Evolutionary conservation across 2,888 invertebrate genomes (phyloP).

Genomic region (Drosophila helvetica): DNA sequence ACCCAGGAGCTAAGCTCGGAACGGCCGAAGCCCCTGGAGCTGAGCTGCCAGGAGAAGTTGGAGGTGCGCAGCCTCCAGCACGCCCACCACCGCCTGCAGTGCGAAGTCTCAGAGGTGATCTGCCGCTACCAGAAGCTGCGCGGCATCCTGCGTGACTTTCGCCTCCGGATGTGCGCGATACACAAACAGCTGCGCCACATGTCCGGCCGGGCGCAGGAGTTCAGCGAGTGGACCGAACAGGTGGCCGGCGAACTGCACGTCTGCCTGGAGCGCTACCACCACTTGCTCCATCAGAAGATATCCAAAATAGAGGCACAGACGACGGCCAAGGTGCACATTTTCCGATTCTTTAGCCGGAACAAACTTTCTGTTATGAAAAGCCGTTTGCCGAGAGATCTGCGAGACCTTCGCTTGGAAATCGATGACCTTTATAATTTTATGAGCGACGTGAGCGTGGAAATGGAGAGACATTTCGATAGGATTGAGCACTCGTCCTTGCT

Average conservation of each 20-base stretch:
- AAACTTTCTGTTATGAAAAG: conserved; percentile 1
- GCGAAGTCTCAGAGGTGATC: conserved; percentile 50
- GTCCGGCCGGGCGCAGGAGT: background rate
- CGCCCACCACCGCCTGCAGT: conserved; percentile 45
- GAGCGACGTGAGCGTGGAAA: background rate
- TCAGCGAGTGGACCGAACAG: conserved; percentile 27
- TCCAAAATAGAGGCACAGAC: conserved; percentile 26
- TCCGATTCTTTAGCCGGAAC: background rate
- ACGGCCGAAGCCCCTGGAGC: background rate
- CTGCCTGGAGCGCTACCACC: conserved; percentile 40
- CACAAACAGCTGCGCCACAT: conserved; percentile 27
- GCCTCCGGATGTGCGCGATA: background rate
- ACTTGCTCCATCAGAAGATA: conserved; percentile 23
- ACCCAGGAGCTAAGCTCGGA: background rate
- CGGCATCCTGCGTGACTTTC: conserved; percentile 4
- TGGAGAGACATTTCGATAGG: background rate
- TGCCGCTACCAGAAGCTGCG: conserved; percentile 40
- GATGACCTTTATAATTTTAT: conserved; percentile 24
- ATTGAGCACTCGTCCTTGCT: background rate
- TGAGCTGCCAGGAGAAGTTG: conserved; percentile 41
- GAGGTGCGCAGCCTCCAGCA: conserved; percentile 42
- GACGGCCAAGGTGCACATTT: background rate
- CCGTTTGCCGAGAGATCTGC: conserved; percentile 26
- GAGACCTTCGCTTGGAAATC: conserved; percentile 44
- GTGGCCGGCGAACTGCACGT: conserved; percentile 27